These are phyloP conservation scores for Oceanodroma leucorhoa DNA, from an alignment of 2,797 vertebrate species.

Conservation along the genomic window DNA sequence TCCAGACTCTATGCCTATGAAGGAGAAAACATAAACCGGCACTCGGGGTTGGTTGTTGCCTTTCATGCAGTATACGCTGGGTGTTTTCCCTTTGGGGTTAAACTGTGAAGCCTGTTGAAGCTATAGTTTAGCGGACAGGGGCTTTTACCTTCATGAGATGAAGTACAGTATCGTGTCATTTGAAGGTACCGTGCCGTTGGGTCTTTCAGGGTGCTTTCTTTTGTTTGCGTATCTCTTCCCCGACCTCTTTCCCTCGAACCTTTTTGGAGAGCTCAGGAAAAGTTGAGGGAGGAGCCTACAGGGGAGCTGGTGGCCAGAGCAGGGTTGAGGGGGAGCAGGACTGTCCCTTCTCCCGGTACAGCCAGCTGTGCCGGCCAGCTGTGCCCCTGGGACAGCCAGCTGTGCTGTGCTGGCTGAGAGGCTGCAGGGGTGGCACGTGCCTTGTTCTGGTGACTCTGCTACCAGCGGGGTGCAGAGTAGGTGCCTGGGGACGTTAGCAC, in stretches of 20 bases:
- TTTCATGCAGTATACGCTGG: background rate
- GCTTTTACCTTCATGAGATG: background rate
- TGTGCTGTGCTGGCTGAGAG: background rate
- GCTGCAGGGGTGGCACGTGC: background rate
- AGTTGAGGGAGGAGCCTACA: background rate
- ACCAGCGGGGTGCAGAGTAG: background rate
- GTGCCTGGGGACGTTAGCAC: background rate
- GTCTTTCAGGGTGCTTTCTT: background rate
- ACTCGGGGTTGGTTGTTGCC: background rate
- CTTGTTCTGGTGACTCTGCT: background rate
- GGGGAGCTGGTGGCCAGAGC: background rate
- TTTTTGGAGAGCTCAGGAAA: background rate
- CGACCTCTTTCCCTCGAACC: background rate
- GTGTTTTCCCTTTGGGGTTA: background rate
- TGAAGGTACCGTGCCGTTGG: background rate
- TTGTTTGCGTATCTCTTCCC: background rate
- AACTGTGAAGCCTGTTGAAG: background rate
- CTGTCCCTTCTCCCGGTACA: background rate
- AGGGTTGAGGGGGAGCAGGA: background rate
- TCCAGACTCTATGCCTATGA: background rate
- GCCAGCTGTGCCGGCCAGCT: background rate
- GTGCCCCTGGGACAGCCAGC: background rate
- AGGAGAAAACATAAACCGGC: background rate
- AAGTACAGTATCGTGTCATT: fast-evolving
- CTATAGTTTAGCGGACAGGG: background rate